Evolutionary conservation across 2,113 vertebrate genomes (phyloP), one percentile per base, ranked within the genome.

Genomic region (Cranoglanis bouderius): DNA sequence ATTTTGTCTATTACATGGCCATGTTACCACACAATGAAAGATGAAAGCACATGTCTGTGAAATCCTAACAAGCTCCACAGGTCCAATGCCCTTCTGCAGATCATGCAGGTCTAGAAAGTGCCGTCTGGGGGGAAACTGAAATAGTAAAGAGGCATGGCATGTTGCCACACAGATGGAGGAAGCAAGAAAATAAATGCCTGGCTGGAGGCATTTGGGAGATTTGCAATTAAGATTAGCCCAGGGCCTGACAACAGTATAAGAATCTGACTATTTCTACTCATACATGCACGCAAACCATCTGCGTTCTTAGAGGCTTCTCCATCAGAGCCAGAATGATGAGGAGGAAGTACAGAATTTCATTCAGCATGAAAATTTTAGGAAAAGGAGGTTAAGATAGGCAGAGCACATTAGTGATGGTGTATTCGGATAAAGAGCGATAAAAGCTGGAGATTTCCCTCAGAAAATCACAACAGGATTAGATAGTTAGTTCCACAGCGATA

Each of bases 111-210:
- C 51, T 18, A 57, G 84, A 67, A 51, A 82, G 86, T 67, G 72
- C 77, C 61, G 61, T 87, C 82, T 74, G 55, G 65, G 55, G 83
- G 81, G 59, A 88, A 85, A 85, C 83, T 90, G 65, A 89, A 85
- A 88, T 61, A 75, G 84, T 87, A 78, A 85, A 85, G 84, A 89
- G 80, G 89, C 59, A 55, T 90, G 91, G 88, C 89, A 90, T 82
- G 46, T 51, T 87, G 91, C 91, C 91, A 89, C 87, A 89, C 91
- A 90, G 84, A 90, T 88, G 89, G 78, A 85, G 87, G 82, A 91
- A 78, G 90, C 86, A 75, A 77, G 67, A 80, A 87, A 63, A 87
- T 67, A 87, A 82, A 75, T 88, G 88, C 80, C 90, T 89, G 26
- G 43, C 84, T 91, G 81, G 32, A 90, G 90, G 80, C 88, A 91